Evolutionary conservation across 2,888 invertebrate species (phyloP).

Genomic region (Cheilosia impressa): DNA sequence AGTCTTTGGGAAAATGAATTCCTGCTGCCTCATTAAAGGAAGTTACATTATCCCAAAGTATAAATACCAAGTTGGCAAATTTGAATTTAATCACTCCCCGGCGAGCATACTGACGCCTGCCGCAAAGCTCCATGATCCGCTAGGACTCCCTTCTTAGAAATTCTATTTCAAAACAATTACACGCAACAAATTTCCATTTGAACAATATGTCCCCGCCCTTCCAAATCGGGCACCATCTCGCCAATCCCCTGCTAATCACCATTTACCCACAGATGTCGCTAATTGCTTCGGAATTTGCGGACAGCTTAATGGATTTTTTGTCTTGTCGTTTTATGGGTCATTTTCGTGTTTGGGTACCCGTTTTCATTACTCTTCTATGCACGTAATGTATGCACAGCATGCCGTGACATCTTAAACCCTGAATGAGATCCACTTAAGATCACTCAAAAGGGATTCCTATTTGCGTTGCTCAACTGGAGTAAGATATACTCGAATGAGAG

Average conservation of each 20-base stretch:
- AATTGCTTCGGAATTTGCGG: conserved; percentile 70
- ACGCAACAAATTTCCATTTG: conserved; percentile 45
- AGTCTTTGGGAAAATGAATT: too few species aligned
- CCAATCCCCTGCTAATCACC: conserved; percentile 36
- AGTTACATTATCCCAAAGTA: conserved; percentile 20
- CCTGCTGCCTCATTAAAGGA: conserved; percentile 7
- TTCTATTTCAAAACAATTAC: conserved; percentile 48
- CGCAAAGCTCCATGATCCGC: not conserved
- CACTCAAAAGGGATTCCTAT: conserved; percentile 28
- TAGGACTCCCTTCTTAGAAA: not conserved
- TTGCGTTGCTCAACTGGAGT: conserved; percentile 13
- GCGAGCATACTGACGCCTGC: not conserved
- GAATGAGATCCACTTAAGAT: conserved; percentile 35
- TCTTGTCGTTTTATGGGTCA: conserved; percentile 61
- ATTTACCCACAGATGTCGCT: conserved; percentile 68
- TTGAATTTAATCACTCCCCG: conserved; percentile 21
- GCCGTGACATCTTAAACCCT: conserved; percentile 23
- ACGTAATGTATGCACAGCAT: conserved; percentile 50
- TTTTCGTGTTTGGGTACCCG: conserved; percentile 47
- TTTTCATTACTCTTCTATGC: not conserved
- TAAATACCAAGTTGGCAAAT: conserved; percentile 5
- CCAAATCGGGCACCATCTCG: not conserved
- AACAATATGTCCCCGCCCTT: conserved; percentile 17
- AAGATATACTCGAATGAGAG: not conserved
- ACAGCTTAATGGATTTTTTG: conserved; percentile 71